Evolutionary conservation across 1,140 invertebrate species (phyloP).

Genomic region (Pentalonia nigronervosa): DNA sequence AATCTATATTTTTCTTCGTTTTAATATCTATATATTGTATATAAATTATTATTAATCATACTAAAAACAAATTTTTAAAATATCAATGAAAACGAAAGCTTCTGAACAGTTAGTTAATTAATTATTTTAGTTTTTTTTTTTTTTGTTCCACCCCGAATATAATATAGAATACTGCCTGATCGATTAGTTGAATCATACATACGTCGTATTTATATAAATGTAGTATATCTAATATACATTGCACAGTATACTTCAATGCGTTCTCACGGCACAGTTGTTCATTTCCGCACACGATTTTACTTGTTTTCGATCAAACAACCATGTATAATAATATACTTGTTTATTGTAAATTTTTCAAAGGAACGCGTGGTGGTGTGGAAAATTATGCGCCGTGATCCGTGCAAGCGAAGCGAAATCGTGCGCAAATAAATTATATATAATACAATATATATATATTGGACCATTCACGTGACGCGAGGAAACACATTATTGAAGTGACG

Average conservation of each 20-base stretch:
- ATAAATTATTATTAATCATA: not conserved
- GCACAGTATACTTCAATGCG: not conserved
- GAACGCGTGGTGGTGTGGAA: not conserved
- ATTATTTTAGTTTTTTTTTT: not conserved
- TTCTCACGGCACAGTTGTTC: not conserved
- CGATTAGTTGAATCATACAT: not conserved
- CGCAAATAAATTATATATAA: conserved; percentile 6
- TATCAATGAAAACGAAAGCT: not conserved
- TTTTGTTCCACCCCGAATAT: not conserved
- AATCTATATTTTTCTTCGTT: not conserved
- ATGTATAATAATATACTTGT: not conserved
- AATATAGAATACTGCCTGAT: not conserved
- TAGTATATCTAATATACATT: not conserved
- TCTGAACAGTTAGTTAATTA: not conserved
- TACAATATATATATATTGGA: not conserved
- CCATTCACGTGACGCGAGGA: not conserved
- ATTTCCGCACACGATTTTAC: not conserved
- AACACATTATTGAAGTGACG: conserved; percentile 3
- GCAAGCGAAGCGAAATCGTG: not conserved
- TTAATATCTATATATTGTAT: not conserved
- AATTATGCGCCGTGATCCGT: not conserved
- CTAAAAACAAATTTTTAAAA: not conserved
- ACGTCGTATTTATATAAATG: not conserved
- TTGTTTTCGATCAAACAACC: not conserved
- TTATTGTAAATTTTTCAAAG: conserved; percentile 7